Percentiles rank a stretch among this genome's conserved stretches.
Conservation (phyloP, 2,888 invertebrate species). For the Spatulosminthurus flaviceps region DNA sequence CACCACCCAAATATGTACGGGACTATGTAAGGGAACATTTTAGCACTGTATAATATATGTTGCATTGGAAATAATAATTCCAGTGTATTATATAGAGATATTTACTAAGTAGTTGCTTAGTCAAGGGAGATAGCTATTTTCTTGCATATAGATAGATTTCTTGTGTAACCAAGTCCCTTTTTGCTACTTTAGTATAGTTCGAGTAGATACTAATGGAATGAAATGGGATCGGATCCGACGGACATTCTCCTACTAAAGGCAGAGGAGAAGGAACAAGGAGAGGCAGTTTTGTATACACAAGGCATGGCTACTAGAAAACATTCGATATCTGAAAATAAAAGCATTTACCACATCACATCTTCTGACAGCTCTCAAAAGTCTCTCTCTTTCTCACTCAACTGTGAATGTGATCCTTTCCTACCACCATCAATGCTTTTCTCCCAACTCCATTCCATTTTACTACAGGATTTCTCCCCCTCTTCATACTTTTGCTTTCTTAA, state of each 20-base stretch:
- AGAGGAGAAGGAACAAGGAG: too few species aligned
- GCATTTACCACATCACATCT: conserved; percentile 60
- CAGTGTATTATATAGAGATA: too few species aligned
- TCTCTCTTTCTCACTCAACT: conserved; percentile 40
- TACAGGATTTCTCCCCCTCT: background rate
- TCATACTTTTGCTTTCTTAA: background rate
- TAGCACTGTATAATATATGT: too few species aligned
- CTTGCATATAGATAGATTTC: background rate
- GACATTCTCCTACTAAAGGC: background rate
- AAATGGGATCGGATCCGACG: conserved; percentile 55
- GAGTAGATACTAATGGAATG: conserved; percentile 62
- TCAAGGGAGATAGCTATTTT: background rate
- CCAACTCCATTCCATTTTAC: background rate
- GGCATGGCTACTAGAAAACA: conserved; percentile 43
- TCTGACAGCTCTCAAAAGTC: conserved; percentile 52
- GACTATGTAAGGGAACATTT: too few species aligned
- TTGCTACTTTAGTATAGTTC: background rate
- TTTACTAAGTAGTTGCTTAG: background rate
- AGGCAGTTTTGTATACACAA: background rate
- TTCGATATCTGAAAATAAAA: conserved; percentile 60
- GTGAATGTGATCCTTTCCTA: conserved; percentile 40
- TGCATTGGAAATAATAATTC: too few species aligned
- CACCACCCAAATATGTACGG: too few species aligned
- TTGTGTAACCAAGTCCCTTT: too few species aligned
- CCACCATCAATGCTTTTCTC: conserved; percentile 9